Percentiles rank a stretch among this genome's conserved stretches.
Conservation (phyloP, 1,140 invertebrate species). For the Calliopsis andreniformis region DNA sequence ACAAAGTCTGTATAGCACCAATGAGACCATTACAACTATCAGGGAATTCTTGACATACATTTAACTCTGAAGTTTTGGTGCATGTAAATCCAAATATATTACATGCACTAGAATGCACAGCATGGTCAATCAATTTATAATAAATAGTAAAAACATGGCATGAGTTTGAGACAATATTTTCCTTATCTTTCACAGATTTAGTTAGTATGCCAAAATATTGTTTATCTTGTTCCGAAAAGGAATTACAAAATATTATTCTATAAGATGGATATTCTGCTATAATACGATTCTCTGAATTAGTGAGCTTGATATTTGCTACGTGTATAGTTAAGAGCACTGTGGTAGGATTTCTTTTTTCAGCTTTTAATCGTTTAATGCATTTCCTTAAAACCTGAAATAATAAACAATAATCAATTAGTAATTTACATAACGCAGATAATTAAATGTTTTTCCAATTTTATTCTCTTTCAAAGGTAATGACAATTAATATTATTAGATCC, state of each 20-base stretch:
- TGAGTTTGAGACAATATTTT: constrained; percentile 89
- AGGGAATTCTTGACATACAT: constrained; percentile 93
- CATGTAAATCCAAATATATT: constrained; percentile 78
- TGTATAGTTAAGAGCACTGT: constrained; percentile 93
- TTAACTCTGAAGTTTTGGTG: constrained; percentile 77
- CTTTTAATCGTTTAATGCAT: constrained; percentile 93
- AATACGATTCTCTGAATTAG: constrained; percentile 85
- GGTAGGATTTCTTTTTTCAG: constrained; percentile 94
- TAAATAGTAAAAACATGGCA: constrained; percentile 98
- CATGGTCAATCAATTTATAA: constrained; percentile 90
- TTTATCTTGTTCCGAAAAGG: constrained; percentile 93
- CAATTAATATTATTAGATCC: no score
- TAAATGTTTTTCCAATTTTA: background rate
- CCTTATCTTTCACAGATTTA: constrained; percentile 83
- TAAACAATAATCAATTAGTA: background rate
- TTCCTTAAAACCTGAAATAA: constrained; percentile 85
- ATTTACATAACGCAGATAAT: no score
- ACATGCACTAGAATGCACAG: constrained; percentile 84
- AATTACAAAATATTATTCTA: constrained; percentile 93
- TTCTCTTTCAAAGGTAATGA: background rate
- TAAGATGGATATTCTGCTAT: constrained; percentile 93
- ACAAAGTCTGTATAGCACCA: constrained; percentile 83
- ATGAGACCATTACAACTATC: constrained; percentile 93
- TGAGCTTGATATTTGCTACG: constrained; percentile 89
- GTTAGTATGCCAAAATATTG: constrained; percentile 96